Base-by-base conservation (phyloP, 2,888 invertebrate species). In the Apamea sordens region DNA sequence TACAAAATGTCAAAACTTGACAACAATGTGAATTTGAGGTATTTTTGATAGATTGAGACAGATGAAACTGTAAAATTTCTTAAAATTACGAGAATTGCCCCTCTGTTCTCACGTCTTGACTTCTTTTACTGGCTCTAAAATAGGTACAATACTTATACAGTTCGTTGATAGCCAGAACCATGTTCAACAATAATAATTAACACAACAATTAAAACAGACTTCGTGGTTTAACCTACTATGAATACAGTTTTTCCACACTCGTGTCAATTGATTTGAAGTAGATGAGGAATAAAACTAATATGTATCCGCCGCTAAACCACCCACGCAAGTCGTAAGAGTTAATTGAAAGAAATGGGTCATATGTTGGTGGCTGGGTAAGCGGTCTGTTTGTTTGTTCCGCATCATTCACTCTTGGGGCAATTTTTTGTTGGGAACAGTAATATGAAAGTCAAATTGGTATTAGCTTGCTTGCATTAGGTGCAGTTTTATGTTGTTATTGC, bases 301-400 rank as follows among this genome's bases (percentile, higher is more conserved):
- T 79, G 89, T 80, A 77, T 84, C 76, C 72, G 73, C 78, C 80
- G 77, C 87, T 84, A 80, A 84, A 65, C 80, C 85, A 82, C 89
- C 88, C 89, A 82, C 88, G 80, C 82, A 73, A 74, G 76, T 84
- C 86, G 83, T 86, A 88, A 78, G 83, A 88, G 75, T 88, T 88
- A 89, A 88, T 89, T 88, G 88, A 83, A 86, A 88, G 82, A 89
- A 89, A 89, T 88, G 83, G 88, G 88, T 88, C 89, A 89, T 79
- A 74, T 80, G 77, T 83, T 81, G 50, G 88, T 88, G 59, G 83
- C 53, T 73, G 59, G 77, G 36, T 76, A 71, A 64, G 81, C 64
- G 71, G 65, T 47, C 56, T 28, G 76, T 80, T 78, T 83, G 74
- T 85, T 82, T 88, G 77, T 81, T 86, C 69, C 80, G 79, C 88